Percentiles rank a stretch among this genome's conserved stretches.
Evolutionary conservation across 2,113 vertebrate species (phyloP).

Genomic region (Smithornis capensis): DNA sequence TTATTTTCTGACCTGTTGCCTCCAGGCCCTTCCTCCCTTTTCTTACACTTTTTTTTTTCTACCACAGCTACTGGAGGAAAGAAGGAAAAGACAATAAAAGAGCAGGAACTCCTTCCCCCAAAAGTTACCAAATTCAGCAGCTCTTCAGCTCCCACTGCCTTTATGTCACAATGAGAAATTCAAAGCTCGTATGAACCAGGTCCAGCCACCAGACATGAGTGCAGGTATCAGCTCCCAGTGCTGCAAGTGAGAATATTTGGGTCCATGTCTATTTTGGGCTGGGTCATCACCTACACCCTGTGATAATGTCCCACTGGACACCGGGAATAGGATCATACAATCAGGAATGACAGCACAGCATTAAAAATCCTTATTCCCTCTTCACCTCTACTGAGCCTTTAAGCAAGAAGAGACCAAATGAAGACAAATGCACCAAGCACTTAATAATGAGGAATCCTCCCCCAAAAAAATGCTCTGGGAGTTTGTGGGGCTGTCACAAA

Average conservation of each 20-base stretch:
- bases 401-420: neutral
- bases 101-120: neutral
- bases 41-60: neutral
- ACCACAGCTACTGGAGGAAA: neutral
- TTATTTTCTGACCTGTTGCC: slow-evolving; percentile 6
- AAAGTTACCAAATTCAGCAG: neutral
- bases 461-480: neutral
- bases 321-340: fast-evolving
- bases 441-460: neutral
- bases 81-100: neutral
- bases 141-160: neutral
- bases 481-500: neutral
- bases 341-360: fast-evolving
- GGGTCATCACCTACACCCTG: neutral
- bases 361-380: neutral
- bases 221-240: neutral
- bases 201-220: fast-evolving
- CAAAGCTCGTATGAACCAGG: neutral
- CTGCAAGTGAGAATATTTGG: neutral
- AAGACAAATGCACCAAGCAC: neutral
- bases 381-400: neutral
- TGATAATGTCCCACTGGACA: neutral
- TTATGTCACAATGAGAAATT: neutral
- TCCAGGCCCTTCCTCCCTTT: neutral
- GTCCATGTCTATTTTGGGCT: neutral